Evolutionary conservation across 2,113 vertebrate genomes (phyloP).

Genomic region (Morone saxatilis): DNA sequence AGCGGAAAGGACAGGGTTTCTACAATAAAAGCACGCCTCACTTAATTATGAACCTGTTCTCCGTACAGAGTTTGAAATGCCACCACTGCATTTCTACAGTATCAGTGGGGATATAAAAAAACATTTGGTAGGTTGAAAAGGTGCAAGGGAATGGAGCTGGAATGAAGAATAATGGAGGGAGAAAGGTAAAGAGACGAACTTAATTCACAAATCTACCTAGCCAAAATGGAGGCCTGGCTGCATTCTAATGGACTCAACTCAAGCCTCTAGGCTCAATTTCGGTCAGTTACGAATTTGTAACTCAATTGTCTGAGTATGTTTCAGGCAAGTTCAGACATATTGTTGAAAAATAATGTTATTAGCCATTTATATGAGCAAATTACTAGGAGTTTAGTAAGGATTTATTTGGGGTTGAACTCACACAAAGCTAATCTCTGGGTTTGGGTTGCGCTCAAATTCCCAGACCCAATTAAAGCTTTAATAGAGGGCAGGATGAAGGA

Average conservation of each 20-base stretch:
- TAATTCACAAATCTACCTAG: neutral
- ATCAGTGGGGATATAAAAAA: slow-evolving; percentile 40
- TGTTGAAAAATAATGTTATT: slow-evolving; percentile 54
- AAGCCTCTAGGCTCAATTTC: slow-evolving; percentile 12
- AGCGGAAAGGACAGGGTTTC: slow-evolving; percentile 39
- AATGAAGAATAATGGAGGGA: slow-evolving; percentile 45
- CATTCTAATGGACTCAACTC: slow-evolving; percentile 1
- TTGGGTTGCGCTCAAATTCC: slow-evolving; percentile 55
- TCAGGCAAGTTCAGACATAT: slow-evolving; percentile 36
- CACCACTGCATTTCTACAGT: slow-evolving; percentile 52
- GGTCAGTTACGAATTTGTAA: slow-evolving; percentile 21
- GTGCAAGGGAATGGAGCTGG: neutral
- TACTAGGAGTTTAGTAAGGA: slow-evolving; percentile 55
- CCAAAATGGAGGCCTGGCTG: neutral
- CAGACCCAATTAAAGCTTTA: slow-evolving; percentile 66
- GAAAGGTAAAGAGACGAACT: slow-evolving; percentile 10
- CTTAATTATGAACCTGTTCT: slow-evolving; percentile 68
- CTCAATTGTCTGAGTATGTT: slow-evolving; percentile 15
- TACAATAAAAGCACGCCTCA: slow-evolving; percentile 39
- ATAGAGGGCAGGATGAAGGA: slow-evolving; percentile 58
- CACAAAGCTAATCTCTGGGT: slow-evolving; percentile 57
- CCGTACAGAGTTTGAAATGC: slow-evolving; percentile 56
- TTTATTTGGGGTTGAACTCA: slow-evolving; percentile 52
- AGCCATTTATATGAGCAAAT: slow-evolving; percentile 55
- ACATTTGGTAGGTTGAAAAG: slow-evolving; percentile 14